Evolutionary conservation across 2,113 vertebrate species (phyloP).

Genomic region (Amblyornis subalaris): DNA sequence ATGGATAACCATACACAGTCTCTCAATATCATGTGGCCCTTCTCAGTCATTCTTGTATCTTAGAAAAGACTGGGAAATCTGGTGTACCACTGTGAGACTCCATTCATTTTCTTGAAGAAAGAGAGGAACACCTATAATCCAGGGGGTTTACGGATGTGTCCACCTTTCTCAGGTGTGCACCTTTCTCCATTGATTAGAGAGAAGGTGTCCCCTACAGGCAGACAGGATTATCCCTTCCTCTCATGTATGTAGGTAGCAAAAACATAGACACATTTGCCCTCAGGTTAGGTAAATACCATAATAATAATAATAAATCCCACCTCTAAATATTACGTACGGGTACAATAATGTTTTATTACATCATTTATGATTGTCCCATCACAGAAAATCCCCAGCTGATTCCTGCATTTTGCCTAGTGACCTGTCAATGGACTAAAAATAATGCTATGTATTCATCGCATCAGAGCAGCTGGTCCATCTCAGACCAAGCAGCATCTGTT

Average conservation of each 20-base stretch:
- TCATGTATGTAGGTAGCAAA: not conserved
- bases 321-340: not conserved
- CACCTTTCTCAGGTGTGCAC: not conserved
- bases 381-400: not conserved
- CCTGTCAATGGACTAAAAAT: not conserved
- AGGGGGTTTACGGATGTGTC: not conserved
- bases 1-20: not conserved
- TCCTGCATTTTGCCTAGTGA: not conserved
- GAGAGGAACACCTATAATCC: not conserved
- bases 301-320: not conserved
- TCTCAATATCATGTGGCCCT: not conserved
- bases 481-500: not conserved
- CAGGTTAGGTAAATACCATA: not conserved
- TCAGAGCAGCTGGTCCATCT: not conserved
- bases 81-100: not conserved
- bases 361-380: not conserved
- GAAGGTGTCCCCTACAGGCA: not conserved
- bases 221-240: not conserved
- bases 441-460: not conserved
- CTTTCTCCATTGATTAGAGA: not conserved
- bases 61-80: not conserved
- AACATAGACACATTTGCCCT: not conserved
- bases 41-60: not conserved
- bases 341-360: not conserved
- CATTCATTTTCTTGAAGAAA: not conserved